phyloP scores from a whole-genome alignment of 2,888 invertebrate species.

The Brachyptera putata region DNA sequence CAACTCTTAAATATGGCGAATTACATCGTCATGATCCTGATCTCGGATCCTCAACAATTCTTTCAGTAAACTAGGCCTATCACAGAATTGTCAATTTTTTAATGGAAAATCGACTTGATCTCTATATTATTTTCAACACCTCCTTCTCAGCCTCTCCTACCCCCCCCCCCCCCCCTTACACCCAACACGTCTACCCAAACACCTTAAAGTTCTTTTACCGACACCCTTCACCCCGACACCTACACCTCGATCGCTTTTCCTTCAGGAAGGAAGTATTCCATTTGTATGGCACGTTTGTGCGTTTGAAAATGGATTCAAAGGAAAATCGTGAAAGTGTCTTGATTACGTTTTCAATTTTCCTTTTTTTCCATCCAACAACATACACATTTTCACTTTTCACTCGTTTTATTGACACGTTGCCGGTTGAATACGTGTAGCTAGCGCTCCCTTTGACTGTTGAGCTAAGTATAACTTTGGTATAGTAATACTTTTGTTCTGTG shows the following conservation, averaged over 20 bases:
- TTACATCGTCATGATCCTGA: no score
- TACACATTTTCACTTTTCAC: not conserved
- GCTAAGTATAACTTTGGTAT: no score
- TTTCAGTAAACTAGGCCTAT: no score
- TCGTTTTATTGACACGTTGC: not conserved
- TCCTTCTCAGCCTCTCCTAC: not conserved
- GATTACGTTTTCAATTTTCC: constrained; percentile 24
- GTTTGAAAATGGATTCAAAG: constrained; percentile 23
- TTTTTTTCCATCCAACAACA: not conserved
- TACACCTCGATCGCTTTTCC: no score
- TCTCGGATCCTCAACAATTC: no score
- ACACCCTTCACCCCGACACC: not conserved
- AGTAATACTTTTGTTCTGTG: not conserved
- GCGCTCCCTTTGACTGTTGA: constrained; percentile 18
- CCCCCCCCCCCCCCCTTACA: not conserved
- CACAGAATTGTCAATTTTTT: no score
- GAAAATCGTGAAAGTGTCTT: constrained; percentile 24
- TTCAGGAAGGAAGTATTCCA: constrained; percentile 17
- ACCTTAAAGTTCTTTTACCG: not conserved
- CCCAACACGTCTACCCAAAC: not conserved
- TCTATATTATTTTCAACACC: no score
- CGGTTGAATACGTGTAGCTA: not conserved
- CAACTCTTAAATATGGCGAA: no score
- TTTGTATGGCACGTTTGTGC: constrained; percentile 17
- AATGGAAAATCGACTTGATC: no score